phyloP scores from a whole-genome alignment of 2,888 invertebrate genomes.

The Noctuana brunneofusca region DNA sequence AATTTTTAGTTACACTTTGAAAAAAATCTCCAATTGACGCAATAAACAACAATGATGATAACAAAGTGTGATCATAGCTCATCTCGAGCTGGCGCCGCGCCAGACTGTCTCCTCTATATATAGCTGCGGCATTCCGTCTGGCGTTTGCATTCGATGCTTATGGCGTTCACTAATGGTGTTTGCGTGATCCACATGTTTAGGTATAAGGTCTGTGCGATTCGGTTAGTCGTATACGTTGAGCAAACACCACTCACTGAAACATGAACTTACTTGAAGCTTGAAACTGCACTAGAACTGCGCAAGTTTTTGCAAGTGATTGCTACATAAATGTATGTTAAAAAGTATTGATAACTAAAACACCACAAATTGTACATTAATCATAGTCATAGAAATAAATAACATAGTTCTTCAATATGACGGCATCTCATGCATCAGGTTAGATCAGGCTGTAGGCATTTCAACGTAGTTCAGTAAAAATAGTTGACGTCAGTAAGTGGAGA shows the following conservation, averaged over 20 bases:
- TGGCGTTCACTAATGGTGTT: conserved; percentile 29
- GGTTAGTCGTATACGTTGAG: neutral
- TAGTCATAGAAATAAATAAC: neutral
- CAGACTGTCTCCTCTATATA: conserved; percentile 43
- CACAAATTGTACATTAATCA: no score
- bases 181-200: conserved; percentile 14
- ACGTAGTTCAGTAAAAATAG: neutral
- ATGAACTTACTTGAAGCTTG: no score
- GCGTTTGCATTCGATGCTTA: conserved; percentile 26
- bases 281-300: no score
- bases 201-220: neutral
- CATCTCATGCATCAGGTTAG: neutral
- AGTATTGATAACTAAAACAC: neutral
- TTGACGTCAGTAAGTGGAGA: conserved; percentile 17
- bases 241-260: no score
- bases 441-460: neutral
- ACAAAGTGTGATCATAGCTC: conserved; percentile 6
- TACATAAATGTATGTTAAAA: neutral
- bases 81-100: conserved; percentile 42
- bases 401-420: neutral
- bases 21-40: no score
- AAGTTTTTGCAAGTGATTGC: no score
- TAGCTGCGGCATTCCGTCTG: conserved; percentile 44
- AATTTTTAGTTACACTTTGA: no score
- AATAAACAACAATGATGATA: no score